phyloP scores from a whole-genome alignment of 2,113 vertebrate species.

The Psammodynastes pulverulentus region DNA sequence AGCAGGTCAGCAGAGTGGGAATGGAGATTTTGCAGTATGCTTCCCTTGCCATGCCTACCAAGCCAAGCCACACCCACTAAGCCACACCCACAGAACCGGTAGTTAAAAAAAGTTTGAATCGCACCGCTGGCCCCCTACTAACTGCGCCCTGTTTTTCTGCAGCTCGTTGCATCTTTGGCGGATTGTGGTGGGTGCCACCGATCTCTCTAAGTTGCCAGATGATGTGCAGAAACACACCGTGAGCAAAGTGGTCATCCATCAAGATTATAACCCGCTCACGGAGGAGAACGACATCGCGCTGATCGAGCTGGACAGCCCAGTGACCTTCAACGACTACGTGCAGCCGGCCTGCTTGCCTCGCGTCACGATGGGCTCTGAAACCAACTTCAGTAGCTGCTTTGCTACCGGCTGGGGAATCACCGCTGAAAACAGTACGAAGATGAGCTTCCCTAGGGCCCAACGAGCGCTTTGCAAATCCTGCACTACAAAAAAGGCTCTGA shows the following conservation, averaged over 20 bases:
- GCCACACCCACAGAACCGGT: too few species aligned
- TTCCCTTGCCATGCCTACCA: too few species aligned
- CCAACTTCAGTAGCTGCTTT: constrained; percentile 14
- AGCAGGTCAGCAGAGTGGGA: too few species aligned
- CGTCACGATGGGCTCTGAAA: neutral
- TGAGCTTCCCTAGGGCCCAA: neutral
- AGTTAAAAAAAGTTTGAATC: too few species aligned
- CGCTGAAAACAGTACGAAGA: constrained; percentile 21
- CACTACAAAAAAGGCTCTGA: too few species aligned
- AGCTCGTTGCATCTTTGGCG: constrained; percentile 11
- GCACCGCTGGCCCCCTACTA: too few species aligned
- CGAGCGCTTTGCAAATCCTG: too few species aligned
- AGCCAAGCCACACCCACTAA: too few species aligned
- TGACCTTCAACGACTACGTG: constrained; percentile 30
- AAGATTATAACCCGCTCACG: constrained; percentile 27
- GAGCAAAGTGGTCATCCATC: constrained; percentile 9
- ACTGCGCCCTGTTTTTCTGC: neutral
- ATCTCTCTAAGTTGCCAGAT: neutral
- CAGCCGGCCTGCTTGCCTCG: constrained; percentile 44
- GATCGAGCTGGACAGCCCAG: constrained; percentile 15
- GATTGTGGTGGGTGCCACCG: constrained; percentile 28
- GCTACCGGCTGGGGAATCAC: constrained; percentile 45
- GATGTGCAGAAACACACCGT: neutral
- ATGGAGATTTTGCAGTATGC: too few species aligned
- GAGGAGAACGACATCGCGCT: constrained; percentile 40